Evolutionary conservation across 2,797 vertebrate genomes (phyloP), one percentile per base, ranked within the genome.

Genomic region (Vultur gryphus): DNA sequence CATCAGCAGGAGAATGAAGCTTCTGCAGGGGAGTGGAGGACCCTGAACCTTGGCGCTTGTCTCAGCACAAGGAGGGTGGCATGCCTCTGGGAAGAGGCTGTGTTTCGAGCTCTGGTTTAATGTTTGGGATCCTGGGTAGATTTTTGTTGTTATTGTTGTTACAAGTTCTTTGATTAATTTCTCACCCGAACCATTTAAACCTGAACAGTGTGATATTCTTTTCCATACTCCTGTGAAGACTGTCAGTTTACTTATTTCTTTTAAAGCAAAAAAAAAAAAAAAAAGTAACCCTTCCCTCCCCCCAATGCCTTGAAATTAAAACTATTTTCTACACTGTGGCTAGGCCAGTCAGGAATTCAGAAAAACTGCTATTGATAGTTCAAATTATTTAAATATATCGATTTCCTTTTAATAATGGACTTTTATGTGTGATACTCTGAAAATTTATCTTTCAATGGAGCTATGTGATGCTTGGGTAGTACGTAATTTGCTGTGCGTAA

Each of bases 341-440:
- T 35, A 18, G 65, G 49, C 80, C 73, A 18, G 19, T n/a, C 33
- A 44, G 69, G 58, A 77, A 31, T 82, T 84, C 58, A 7, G 33
- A 71, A 28, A 43, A 10, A 12, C 39, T 70, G 24, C 55, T 28
- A 0, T 43, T 59, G 51, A 12, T 31, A 28, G 28, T 39, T 81
- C 13, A 13, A 2, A 8, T 69, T 51, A 39, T 52, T 71, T 46
- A 43, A 57, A 54, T 25, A 1, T 8, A 5, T 46, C 0, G 0
- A 8, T 59, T 67, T 85, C 21, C 13, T 62, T 70, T 76, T 49
- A 48, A 23, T 49, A 62, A 48, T 13, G 11, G 7, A 16, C 41
- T 52, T 70, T 28, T 19, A 51, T 41, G 85, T n/a, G 21, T 3
- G 3, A 20, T 43, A 8, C n/a, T 39, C 37, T 48, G 55, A 64